These are phyloP conservation scores for Andricus curvator DNA, from an alignment of 2,888 invertebrate species.

Conservation along the genomic window DNA sequence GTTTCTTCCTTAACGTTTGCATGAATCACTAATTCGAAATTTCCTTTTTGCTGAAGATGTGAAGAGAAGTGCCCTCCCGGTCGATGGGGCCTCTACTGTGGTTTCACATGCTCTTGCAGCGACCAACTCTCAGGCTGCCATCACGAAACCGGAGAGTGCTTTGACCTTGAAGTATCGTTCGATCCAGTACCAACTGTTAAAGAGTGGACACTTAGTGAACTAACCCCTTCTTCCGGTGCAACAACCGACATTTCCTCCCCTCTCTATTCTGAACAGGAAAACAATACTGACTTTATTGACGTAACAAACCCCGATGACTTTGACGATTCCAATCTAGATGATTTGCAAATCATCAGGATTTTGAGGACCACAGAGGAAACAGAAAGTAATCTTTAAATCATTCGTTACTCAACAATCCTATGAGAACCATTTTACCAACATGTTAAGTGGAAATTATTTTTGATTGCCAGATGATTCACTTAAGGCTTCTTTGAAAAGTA, in stretches of 20 bases:
- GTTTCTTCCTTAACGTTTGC: no score
- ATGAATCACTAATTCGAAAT: background rate
- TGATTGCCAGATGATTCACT: conserved; percentile 4
- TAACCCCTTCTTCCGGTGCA: conserved; percentile 44
- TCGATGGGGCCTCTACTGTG: conserved; percentile 88
- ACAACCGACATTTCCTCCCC: conserved; percentile 41
- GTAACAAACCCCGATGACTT: conserved; percentile 37
- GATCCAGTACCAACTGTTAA: conserved; percentile 41
- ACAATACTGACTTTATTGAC: conserved; percentile 39
- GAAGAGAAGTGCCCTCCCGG: conserved; percentile 81
- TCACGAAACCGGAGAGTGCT: conserved; percentile 83
- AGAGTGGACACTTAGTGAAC: conserved; percentile 49
- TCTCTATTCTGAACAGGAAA: conserved; percentile 37
- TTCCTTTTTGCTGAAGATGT: conserved; percentile 63
- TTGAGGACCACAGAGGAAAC: conserved; percentile 14
- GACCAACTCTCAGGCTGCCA: conserved; percentile 81
- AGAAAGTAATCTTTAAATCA: conserved; percentile 1
- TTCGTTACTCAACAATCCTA: background rate
- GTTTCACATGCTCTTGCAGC: conserved; percentile 83
- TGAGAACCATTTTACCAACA: background rate
- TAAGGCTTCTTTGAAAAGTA: background rate
- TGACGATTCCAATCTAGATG: conserved; percentile 24
- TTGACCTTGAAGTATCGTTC: conserved; percentile 46
- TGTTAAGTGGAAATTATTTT: background rate
- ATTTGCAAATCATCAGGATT: conserved; percentile 29